Evolutionary conservation across 2,113 vertebrate genomes (phyloP).

Genomic region (Gobius niger): DNA sequence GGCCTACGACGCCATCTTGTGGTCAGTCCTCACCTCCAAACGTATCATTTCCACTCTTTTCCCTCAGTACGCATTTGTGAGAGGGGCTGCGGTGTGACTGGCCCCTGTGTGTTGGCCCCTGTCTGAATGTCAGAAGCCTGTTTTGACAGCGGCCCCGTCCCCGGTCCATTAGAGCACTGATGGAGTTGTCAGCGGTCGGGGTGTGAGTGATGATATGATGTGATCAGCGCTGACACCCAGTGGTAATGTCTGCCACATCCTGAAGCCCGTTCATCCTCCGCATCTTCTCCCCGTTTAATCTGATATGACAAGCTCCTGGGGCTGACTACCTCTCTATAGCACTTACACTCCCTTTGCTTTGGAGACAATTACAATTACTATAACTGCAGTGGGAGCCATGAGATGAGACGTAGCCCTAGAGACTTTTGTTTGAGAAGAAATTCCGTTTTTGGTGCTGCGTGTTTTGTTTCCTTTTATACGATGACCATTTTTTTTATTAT

Average conservation of each 20-base stretch:
- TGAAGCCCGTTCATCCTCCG: conserved; percentile 48
- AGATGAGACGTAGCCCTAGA: background rate
- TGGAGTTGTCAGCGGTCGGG: conserved; percentile 46
- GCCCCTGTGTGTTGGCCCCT: background rate
- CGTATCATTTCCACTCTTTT: background rate
- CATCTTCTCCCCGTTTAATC: conserved; percentile 50
- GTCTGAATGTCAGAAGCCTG: conserved; percentile 25
- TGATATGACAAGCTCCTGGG: conserved; percentile 57
- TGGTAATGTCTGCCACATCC: conserved; percentile 48
- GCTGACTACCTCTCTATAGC: conserved; percentile 40
- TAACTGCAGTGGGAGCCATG: background rate
- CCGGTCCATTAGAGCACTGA: conserved; percentile 55
- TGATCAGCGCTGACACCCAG: conserved; percentile 69
- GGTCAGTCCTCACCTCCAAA: conserved; percentile 36
- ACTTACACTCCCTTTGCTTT: background rate
- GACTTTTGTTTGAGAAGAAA: background rate
- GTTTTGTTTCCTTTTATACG: too few species aligned
- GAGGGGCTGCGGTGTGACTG: conserved; percentile 1
- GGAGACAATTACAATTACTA: background rate
- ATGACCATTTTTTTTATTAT: too few species aligned
- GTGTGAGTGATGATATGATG: conserved; percentile 45
- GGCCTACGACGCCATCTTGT: conserved; percentile 74
- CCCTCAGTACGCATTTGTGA: background rate
- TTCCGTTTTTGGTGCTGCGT: too few species aligned
- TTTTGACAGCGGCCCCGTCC: conserved; percentile 27